Conservation (phyloP, 2,888 invertebrate genomes). For the Phortica okadai region DNA sequence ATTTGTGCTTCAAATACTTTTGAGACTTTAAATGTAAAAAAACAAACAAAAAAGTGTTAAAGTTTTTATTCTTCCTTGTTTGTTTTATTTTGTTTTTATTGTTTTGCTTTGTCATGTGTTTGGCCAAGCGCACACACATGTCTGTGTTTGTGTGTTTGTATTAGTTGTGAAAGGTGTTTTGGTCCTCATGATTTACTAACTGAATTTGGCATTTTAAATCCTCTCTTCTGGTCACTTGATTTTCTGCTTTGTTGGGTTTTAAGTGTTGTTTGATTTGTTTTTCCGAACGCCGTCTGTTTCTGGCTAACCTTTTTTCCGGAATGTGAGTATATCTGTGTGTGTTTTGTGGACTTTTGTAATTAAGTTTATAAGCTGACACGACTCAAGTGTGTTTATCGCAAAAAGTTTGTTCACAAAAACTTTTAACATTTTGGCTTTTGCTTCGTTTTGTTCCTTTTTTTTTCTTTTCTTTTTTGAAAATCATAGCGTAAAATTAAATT, state of each 20-base stretch:
- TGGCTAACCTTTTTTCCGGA: neutral
- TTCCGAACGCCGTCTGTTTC: constrained; percentile 18
- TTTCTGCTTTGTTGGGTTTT: constrained; percentile 57
- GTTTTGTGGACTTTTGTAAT: constrained; percentile 52
- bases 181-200: neutral
- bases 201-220: constrained; percentile 32
- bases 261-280: constrained; percentile 39
- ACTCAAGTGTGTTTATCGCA: constrained; percentile 52
- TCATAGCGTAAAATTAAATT: constrained; percentile 29
- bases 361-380: constrained; percentile 57
- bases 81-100: neutral
- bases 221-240: constrained; percentile 46
- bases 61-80: neutral
- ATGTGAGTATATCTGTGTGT: neutral
- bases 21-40: constrained; percentile 11
- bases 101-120: neutral
- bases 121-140: neutral
- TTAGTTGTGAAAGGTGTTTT: constrained; percentile 7
- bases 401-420: neutral
- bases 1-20: constrained; percentile 4
- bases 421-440: neutral
- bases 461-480: constrained; percentile 17
- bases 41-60: neutral
- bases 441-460: neutral
- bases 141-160: neutral